Evolutionary conservation across 2,888 invertebrate genomes (phyloP), one percentile per base, ranked within the genome.

Genomic region (Isotomurus palustris): DNA sequence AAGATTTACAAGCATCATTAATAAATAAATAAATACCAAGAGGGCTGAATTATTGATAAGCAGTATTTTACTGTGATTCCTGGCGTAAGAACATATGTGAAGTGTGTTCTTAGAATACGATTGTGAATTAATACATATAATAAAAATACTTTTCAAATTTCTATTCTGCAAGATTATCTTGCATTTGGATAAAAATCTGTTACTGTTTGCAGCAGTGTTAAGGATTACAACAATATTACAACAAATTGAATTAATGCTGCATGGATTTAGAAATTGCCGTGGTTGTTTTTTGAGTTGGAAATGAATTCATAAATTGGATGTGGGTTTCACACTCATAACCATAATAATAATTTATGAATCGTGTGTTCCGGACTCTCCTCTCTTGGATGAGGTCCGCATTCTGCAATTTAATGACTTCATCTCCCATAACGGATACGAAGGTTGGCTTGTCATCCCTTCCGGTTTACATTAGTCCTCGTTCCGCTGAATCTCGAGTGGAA

Each of bases 321-420:
- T 43, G 12, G 6, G 22, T 51, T 38, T 43, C 51, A 29, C 25
- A 35, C 38, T 41, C n/a, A n/a, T n/a, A 5, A 36, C 41, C 53
- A 49, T 53, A 49, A 58, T 43, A 50, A 53, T 54, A 54, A 53
- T 58, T 58, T 58, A 58, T 58, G 53, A 44, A 35, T 47, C 49
- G 49, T 44, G 28, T 54, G 53, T 58, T 58, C 58, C 58, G 58
- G 43, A 43, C 14, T 24, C 43, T 44, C 25, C 50, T 54, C n/a
- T n/a, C n/a, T n/a, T n/a, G n/a, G n/a, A n/a, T n/a, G n/a, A n/a
- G n/a, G n/a, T n/a, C n/a, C n/a, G n/a, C n/a, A n/a, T n/a, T 17
- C 27, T 40, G 8, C 17, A 43, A 19, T 22, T 19, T 48, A 48
- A 54, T 54, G 38, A 40, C 47, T 54, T 48, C 54, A 54, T 54